phyloP scores from a whole-genome alignment of 2,113 vertebrate genomes.

The Malurus melanocephalus region DNA sequence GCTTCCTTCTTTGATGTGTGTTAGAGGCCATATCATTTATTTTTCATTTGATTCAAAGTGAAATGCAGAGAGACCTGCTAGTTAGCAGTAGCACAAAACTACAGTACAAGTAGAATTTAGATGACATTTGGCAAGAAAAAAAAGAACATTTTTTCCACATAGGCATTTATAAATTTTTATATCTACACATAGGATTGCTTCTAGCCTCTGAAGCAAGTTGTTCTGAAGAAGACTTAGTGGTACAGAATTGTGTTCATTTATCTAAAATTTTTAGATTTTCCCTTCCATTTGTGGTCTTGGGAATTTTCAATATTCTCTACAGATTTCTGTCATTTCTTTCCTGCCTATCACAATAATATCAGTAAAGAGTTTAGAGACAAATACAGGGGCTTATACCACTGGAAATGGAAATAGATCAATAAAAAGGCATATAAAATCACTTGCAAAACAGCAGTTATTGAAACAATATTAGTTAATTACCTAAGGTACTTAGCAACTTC shows the following conservation, averaged over 20 bases:
- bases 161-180: neutral
- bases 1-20: neutral
- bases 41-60: slow-evolving; percentile 4
- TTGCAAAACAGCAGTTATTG: neutral
- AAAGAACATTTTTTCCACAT: neutral
- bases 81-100: neutral
- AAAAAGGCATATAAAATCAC: neutral
- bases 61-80: neutral
- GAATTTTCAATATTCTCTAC: neutral
- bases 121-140: neutral
- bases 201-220: neutral
- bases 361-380: neutral
- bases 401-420: neutral
- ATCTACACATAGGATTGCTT: neutral
- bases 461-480: neutral
- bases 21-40: neutral
- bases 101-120: neutral
- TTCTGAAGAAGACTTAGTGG: neutral
- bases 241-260: neutral
- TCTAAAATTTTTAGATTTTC: neutral
- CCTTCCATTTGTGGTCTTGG: neutral
- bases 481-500: neutral
- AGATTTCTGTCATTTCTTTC: neutral
- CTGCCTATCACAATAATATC: neutral
- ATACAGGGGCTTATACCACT: neutral